phyloP scores from a whole-genome alignment of 2,797 vertebrate species.

The Thunnus albacares region DNA sequence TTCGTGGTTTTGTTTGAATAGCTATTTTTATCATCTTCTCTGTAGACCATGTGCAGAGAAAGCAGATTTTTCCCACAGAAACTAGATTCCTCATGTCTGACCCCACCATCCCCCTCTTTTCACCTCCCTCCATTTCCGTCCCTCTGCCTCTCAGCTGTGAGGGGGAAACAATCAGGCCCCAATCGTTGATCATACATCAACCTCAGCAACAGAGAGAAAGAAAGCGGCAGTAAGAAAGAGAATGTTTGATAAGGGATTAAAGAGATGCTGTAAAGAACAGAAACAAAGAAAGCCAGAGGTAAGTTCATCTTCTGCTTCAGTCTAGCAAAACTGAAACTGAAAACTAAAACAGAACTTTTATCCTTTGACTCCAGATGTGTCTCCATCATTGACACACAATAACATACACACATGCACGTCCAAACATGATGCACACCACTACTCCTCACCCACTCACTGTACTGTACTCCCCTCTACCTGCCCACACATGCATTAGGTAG shows the following conservation, averaged over 20 bases:
- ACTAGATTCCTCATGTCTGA: slow-evolving; percentile 80
- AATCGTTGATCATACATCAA: slow-evolving; percentile 50
- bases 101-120: slow-evolving; percentile 57
- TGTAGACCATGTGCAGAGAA: slow-evolving; percentile 60
- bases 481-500: slow-evolving; percentile 48
- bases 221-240: background rate
- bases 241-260: background rate
- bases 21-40: slow-evolving; percentile 71
- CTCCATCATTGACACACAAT: slow-evolving; percentile 6
- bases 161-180: slow-evolving; percentile 49
- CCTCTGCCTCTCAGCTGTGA: slow-evolving; percentile 70
- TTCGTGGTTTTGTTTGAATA: slow-evolving; percentile 43
- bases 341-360: background rate
- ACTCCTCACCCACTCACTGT: slow-evolving; percentile 12
- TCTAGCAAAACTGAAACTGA: background rate
- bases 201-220: slow-evolving; percentile 30
- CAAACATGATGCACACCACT: slow-evolving; percentile 13
- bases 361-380: background rate
- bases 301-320: background rate
- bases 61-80: slow-evolving; percentile 82
- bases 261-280: background rate
- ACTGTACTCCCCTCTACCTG: slow-evolving; percentile 31
- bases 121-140: slow-evolving; percentile 73
- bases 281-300: background rate
- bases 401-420: background rate